These are phyloP conservation scores for Macrocentrus cingulum DNA, from an alignment of 1,140 invertebrate species.

Conservation along the genomic window DNA sequence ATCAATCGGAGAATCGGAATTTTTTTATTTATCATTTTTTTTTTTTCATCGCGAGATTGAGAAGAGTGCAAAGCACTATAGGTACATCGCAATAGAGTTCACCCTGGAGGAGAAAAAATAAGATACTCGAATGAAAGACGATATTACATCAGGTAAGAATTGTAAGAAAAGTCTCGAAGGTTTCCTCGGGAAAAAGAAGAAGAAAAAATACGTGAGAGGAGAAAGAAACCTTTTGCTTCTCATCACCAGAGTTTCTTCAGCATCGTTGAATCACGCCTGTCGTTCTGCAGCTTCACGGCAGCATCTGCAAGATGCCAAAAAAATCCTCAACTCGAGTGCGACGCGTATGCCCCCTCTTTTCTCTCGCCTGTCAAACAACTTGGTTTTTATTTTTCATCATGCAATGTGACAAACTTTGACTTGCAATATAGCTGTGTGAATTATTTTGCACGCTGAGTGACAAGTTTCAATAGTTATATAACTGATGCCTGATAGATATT, in stretches of 20 bases:
- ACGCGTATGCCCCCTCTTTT: too few species aligned
- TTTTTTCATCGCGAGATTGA: too few species aligned
- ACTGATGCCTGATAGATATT: too few species aligned
- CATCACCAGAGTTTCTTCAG: conserved; percentile 16
- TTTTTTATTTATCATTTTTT: too few species aligned
- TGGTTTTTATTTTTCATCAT: too few species aligned
- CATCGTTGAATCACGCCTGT: conserved; percentile 47
- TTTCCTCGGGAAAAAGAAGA: background rate
- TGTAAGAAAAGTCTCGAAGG: background rate
- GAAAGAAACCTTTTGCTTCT: conserved; percentile 21
- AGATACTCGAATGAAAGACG: background rate
- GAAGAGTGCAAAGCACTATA: background rate
- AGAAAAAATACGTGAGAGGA: conserved; percentile 20
- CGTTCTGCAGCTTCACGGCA: conserved; percentile 23
- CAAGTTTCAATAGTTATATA: too few species aligned
- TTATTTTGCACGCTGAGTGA: too few species aligned
- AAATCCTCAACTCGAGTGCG: too few species aligned
- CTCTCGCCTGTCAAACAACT: too few species aligned
- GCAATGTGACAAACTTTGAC: too few species aligned
- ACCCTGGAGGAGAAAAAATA: background rate
- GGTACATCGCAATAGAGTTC: background rate
- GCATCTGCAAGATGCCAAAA: background rate
- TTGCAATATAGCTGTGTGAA: too few species aligned
- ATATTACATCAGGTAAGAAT: background rate
- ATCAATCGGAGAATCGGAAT: background rate